phyloP scores from a whole-genome alignment of 2,113 vertebrate genomes.

The Coregonus clupeaformis region DNA sequence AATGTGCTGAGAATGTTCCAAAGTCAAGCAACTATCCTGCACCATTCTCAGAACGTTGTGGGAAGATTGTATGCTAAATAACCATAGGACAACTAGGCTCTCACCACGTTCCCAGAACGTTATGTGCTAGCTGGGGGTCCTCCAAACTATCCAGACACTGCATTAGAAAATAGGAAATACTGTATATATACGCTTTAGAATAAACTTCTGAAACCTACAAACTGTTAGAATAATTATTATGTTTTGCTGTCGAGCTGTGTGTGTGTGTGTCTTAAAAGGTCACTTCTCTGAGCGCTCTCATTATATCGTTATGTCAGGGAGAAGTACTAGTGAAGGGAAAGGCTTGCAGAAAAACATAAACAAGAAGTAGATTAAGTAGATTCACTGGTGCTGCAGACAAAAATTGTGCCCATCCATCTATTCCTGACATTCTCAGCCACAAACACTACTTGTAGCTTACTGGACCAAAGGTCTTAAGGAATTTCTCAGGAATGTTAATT shows the following conservation, averaged over 20 bases:
- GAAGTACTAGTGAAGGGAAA: constrained; percentile 1
- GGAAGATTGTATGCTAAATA: too few species aligned
- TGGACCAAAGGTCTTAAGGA: neutral
- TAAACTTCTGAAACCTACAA: neutral
- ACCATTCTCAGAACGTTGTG: too few species aligned
- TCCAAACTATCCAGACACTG: too few species aligned
- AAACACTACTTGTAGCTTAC: constrained; percentile 14
- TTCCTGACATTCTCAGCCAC: constrained; percentile 22
- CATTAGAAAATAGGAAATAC: too few species aligned
- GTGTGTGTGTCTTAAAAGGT: neutral
- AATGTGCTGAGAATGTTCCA: too few species aligned
- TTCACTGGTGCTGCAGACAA: constrained; percentile 49
- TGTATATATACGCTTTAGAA: too few species aligned
- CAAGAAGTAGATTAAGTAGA: constrained; percentile 29
- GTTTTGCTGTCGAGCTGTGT: too few species aligned
- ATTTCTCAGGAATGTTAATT: neutral
- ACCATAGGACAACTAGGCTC: too few species aligned
- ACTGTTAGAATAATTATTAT: too few species aligned
- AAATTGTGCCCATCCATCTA: constrained; percentile 25
- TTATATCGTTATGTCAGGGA: constrained; percentile 4
- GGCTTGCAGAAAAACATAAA: constrained; percentile 18
- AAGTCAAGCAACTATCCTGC: too few species aligned
- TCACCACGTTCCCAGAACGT: too few species aligned
- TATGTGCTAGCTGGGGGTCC: too few species aligned
- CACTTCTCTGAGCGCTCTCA: neutral